Evolutionary conservation across 64 coral and sea anemone genomes (phyloP), one percentile per base, ranked within the genome.

Genomic region (Dendrophyllia cribrosa): DNA sequence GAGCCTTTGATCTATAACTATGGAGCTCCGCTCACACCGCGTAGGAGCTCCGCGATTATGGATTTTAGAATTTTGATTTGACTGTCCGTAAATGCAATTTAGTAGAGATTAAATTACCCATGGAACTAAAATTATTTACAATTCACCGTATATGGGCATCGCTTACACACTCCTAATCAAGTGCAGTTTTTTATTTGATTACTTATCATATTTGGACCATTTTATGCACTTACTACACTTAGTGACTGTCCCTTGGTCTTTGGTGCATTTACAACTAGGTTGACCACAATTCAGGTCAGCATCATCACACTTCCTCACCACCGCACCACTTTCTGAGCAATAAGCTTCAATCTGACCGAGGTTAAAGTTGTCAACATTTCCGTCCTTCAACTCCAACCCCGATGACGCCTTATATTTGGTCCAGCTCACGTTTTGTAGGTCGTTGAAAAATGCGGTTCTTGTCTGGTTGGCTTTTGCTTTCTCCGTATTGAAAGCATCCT

Each of bases 181-280:
- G 53, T 12, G 5, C 7, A 56, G 53, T 56, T 9, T 7, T 12
- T 1, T 56, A 9, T 9, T 12, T 56, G 53, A 9, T 56, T 56
- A 56, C 53, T 1, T 7, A 56, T 9, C 12, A 56, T 50, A 19
- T 25, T 46, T 24, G 6, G 16, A 4, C 23, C 46, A 66, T 8
- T 50, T 21, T 21, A 11, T 34, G 59, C 74, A 74, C 89, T 51
- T 91, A 91, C 89, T 91, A 20, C 89, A 91, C 59, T 84, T 82
- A 12, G 89, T 91, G 17, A 91, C 47, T 24, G 55, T 45, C 11
- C 89, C 89, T 1, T 9, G 48, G 20, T 83, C 16, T 7, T 51
- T 68, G 52, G 58, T 72, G 51, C 88, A 79, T 44, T 13, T 47
- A 16, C 61, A 72, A 15, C 19, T 21, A 43, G 7, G 6, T 6